Evolutionary conservation across 2,797 vertebrate species (phyloP), one percentile per base, ranked within the genome.

Genomic region (Gymnoscopelus braueri): DNA sequence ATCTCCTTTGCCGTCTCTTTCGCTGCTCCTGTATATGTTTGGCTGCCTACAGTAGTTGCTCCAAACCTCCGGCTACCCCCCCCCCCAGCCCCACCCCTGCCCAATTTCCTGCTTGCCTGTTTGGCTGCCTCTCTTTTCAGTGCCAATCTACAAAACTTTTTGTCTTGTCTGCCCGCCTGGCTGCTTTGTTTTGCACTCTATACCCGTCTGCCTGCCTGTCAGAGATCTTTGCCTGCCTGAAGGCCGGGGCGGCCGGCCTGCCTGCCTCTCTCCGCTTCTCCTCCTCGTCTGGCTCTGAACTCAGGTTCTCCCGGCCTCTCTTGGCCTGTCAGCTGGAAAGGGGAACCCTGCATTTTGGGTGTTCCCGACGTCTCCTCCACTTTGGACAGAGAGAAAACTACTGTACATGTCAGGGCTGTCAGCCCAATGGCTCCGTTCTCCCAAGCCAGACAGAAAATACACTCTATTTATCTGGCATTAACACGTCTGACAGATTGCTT

Each of bases 401-500:
- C 49, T 9, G 47, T 71, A 76, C 14, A 49, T 74, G 67, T 83
- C 79, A 77, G 66, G 61, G 8, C 75, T 35, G 53, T 67, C 69
- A 83, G 79, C 60, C 71, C 65, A 47, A 67, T 79, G 82, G 82
- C 84, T 69, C 57, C 15, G 58, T 74, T 75, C 74, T 51, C 19
- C 19, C 1, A 52, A 78, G 50, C 39, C 50, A 52, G 47, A 85
- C 39, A 75, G 66, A 79, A 78, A 62, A 86, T 50, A 65, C 56
- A 73, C 23, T 51, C 60, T 72, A 65, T 87, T 78, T 79, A 62
- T 78, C 63, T 19, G 63, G 78, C 67, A 81, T 82, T 81, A 82
- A 69, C 54, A 74, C 59, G 80, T 75, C 62, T 77, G 66, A 71
- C 69, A 72, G 78, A 63, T 81, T 78, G 75, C 58, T 74, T 79